A percentile compares a stretch with the other conserved stretches of the same genome.
phyloP scores from a whole-genome alignment of 2,797 vertebrate genomes.

The Enteromius paludinosus region DNA sequence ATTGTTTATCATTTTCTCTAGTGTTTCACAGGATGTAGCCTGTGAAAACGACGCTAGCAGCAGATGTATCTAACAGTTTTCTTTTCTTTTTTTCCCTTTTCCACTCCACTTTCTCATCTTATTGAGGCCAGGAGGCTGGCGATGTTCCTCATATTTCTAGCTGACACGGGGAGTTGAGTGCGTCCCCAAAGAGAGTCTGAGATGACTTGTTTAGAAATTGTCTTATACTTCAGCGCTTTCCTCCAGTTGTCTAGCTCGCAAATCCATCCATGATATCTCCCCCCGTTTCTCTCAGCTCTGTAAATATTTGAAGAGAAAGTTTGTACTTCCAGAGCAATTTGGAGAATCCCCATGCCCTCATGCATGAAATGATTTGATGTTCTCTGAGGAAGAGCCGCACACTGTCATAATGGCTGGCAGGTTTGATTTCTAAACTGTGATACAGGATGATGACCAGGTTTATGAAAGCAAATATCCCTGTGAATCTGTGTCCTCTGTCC shows the following conservation, averaged over 20 bases:
- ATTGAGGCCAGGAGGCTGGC: slow-evolving; percentile 39
- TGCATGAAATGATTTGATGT: slow-evolving; percentile 38
- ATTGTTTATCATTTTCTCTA: background rate
- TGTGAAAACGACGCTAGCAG: background rate
- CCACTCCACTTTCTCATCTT: slow-evolving; percentile 19
- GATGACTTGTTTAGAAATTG: slow-evolving; percentile 49
- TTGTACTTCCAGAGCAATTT: slow-evolving; percentile 41
- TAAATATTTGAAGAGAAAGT: slow-evolving; percentile 45
- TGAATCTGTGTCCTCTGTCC: slow-evolving; percentile 2
- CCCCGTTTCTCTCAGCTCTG: background rate
- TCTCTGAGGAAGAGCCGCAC: background rate
- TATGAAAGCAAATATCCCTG: slow-evolving; percentile 2
- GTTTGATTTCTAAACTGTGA: background rate
- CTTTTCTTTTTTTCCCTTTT: background rate
- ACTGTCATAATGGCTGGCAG: slow-evolving; percentile 4
- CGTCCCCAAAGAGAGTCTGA: slow-evolving; percentile 44
- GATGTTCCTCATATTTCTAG: slow-evolving; percentile 43
- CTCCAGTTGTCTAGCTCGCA: slow-evolving; percentile 26
- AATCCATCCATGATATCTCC: slow-evolving; percentile 32
- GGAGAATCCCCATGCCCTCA: slow-evolving; percentile 31
- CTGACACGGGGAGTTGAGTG: slow-evolving; percentile 37
- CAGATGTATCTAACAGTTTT: slow-evolving; percentile 15
- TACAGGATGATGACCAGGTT: background rate
- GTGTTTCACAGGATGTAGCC: slow-evolving; percentile 8
- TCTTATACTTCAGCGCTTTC: slow-evolving; percentile 34